Percentiles rank a stretch among this genome's conserved stretches.
These are phyloP conservation scores for Spea bombifrons DNA, from an alignment of 2,113 vertebrate genomes.

Conservation along the genomic window DNA sequence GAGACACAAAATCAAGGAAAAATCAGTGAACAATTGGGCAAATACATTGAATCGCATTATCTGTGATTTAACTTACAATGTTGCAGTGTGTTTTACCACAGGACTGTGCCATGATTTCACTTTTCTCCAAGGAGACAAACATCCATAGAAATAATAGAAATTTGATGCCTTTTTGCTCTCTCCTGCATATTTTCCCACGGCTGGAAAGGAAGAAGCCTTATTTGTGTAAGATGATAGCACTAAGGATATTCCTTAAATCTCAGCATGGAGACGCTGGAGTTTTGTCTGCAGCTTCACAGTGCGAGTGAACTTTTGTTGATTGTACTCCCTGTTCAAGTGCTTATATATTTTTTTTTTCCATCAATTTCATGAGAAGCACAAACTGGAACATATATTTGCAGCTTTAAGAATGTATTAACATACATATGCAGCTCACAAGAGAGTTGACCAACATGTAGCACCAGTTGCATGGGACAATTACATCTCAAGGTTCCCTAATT, in stretches of 20 bases:
- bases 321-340: not conserved
- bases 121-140: slow-evolving; percentile 21
- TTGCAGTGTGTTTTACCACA: not conserved
- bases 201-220: slow-evolving; percentile 38
- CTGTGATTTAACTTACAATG: not conserved
- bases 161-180: slow-evolving; percentile 36
- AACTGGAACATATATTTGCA: too few relatives aligned
- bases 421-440: too few relatives aligned
- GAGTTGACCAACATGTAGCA: too few relatives aligned
- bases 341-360: too few relatives aligned
- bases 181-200: slow-evolving; percentile 42
- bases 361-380: too few relatives aligned
- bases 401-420: too few relatives aligned
- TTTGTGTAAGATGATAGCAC: slow-evolving; percentile 37
- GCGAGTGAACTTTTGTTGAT: not conserved
- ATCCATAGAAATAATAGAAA: slow-evolving; percentile 41
- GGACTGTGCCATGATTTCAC: slow-evolving; percentile 12
- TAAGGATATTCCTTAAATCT: slow-evolving; percentile 25
- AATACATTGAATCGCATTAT: not conserved
- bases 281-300: not conserved
- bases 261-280: not conserved
- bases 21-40: not conserved
- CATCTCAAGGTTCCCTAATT: too few relatives aligned
- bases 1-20: too few relatives aligned
- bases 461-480: too few relatives aligned